phyloP scores from a whole-genome alignment of 2,888 invertebrate species.

The Myathropa florea region DNA sequence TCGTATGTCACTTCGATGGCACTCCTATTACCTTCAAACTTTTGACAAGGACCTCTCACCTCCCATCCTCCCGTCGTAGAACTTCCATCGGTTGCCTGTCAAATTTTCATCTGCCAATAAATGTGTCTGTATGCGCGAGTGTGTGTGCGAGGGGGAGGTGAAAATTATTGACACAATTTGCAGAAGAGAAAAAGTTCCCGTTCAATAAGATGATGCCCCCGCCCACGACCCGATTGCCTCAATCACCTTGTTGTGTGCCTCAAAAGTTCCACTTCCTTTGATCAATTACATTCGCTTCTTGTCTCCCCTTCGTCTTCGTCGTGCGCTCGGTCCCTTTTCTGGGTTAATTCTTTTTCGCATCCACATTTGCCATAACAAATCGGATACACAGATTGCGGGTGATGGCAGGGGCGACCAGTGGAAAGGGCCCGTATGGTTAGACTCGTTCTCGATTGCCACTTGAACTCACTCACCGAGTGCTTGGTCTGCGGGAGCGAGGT shows the following conservation, averaged over 20 bases:
- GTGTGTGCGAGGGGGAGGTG: neutral
- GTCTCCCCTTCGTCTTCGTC: slow-evolving; percentile 1
- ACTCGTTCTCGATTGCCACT: slow-evolving; percentile 52
- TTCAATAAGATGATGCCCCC: slow-evolving; percentile 48
- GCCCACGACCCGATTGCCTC: slow-evolving; percentile 20
- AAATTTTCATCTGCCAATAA: slow-evolving; percentile 40
- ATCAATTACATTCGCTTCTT: slow-evolving; percentile 63
- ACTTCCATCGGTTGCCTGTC: neutral
- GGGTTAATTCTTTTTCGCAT: slow-evolving; percentile 19
- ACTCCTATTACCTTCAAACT: neutral
- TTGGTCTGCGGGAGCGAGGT: neutral
- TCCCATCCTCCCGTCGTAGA: neutral
- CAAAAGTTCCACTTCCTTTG: slow-evolving; percentile 67
- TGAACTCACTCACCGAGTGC: slow-evolving; percentile 16
- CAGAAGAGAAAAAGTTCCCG: slow-evolving; percentile 43
- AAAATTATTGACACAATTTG: slow-evolving; percentile 55
- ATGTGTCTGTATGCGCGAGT: neutral
- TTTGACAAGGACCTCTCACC: neutral
- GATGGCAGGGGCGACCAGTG: slow-evolving; percentile 6
- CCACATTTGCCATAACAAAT: slow-evolving; percentile 35
- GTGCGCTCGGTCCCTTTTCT: neutral
- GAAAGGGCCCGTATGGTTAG: slow-evolving; percentile 31
- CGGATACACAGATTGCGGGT: slow-evolving; percentile 35
- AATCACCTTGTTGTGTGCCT: slow-evolving; percentile 46
- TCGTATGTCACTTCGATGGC: neutral